Base-by-base conservation (phyloP, 2,888 invertebrate genomes). In the Calliopum simillimum region DNA sequence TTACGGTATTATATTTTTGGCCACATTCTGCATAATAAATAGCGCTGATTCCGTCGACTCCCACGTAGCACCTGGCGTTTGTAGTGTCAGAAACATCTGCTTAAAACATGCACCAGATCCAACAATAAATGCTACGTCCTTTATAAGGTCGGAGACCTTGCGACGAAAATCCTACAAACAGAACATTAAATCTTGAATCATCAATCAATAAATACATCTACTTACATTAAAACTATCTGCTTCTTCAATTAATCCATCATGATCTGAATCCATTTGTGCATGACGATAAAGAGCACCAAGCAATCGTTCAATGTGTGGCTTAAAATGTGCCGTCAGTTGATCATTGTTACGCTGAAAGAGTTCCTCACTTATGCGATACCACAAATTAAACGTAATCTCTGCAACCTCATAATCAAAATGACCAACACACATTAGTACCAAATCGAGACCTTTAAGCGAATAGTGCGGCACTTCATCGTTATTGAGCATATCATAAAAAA, bases 321-420 rank as follows among this genome's bases (percentile, higher is more conserved):
- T 92, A 85, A 98, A 99, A 46, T 93, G 87, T 61, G 90, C 89
- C 1, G 94, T 95, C n/a, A 96, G 84, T 0, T 91, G 89, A 78
- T 94, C 92, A 79, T 91, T 92, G 83, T 97, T 94, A 76, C 92
- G 91, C 79, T 95, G 93, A 85, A 98, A 99, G 4, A 99, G 88
- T 80, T 94, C 93, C 86, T 99, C 99, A 4, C 98, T 97, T 46
- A 99, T 86, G 33, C 95, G 91, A 87, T 97, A 98, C 99, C 99
- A 99, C 71, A 98, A 89, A 86, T 96, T 95, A 84, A 99, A 99
- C 1, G 99, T 97, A 77, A 98, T 95, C 82, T 92, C 92, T 44
- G 92, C 91, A 79, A 97, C 96, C 90, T 98, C 97, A 87, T 97
- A 99, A 85, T 99, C 98, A 86, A 98, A 97, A 88, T 99, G 98